Conservation (phyloP, 2,113 vertebrate genomes). For the Pelvicachromis taeniatus region DNA sequence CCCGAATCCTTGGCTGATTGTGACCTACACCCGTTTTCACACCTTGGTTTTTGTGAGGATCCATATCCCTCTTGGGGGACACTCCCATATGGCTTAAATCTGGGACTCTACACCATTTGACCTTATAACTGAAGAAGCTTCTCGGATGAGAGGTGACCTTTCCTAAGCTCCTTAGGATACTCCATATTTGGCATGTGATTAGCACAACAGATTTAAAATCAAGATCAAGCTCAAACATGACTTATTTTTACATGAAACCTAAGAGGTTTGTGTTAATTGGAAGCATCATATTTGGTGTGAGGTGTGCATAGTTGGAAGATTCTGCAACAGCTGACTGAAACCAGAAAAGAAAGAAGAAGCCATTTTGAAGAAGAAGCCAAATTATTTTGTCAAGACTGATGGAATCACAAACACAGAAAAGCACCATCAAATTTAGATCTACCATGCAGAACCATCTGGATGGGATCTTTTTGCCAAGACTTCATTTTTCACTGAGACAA, state of each 20-base stretch:
- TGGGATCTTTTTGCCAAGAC: background rate
- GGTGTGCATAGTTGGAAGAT: background rate
- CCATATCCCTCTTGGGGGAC: too few species aligned
- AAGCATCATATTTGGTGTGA: background rate
- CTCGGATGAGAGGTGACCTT: too few species aligned
- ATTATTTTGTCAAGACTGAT: background rate
- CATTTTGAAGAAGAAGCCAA: background rate
- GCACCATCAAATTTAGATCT: background rate
- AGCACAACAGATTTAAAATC: too few species aligned
- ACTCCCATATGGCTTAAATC: too few species aligned
- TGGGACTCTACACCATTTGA: too few species aligned
- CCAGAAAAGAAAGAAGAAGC: background rate
- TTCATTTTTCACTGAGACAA: background rate
- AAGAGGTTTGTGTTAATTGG: background rate
- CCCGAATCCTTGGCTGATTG: too few species aligned
- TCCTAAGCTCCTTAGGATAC: too few species aligned
- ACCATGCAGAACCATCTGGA: background rate
- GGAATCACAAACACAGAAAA: background rate
- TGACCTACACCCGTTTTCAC: too few species aligned
- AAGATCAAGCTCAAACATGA: background rate
- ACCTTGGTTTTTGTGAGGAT: too few species aligned
- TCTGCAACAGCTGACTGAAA: background rate
- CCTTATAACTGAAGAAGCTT: too few species aligned
- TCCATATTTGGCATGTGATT: too few species aligned
- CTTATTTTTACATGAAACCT: background rate